Percentiles rank a stretch among this genome's conserved stretches.
Conservation (phyloP, 2,888 invertebrate species). For the Aporophyla nigra region DNA sequence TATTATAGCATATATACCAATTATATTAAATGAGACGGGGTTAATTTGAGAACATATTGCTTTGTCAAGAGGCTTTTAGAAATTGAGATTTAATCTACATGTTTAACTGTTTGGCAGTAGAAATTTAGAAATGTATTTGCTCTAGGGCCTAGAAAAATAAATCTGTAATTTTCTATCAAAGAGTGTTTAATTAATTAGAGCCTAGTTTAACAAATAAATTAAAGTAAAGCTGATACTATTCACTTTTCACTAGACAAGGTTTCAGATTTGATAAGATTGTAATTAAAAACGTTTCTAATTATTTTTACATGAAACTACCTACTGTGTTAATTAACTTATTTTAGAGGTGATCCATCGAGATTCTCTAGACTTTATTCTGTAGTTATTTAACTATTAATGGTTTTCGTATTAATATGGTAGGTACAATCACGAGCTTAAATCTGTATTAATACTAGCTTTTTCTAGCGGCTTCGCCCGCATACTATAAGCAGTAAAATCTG, state of each 20-base stretch:
- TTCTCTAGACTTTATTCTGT: not conserved
- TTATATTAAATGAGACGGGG: not conserved
- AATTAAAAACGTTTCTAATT: not conserved
- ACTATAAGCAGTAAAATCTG: no score
- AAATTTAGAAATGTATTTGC: not conserved
- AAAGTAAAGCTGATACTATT: not conserved
- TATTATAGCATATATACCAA: not conserved
- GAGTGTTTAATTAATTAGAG: not conserved
- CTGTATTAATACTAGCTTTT: no score
- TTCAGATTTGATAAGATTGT: not conserved
- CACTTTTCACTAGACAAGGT: not conserved
- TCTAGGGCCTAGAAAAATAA: not conserved
- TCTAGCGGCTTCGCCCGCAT: no score
- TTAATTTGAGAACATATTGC: not conserved
- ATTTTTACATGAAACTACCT: not conserved
- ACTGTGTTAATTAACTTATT: not conserved
- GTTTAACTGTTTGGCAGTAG: not conserved
- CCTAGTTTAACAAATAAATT: not conserved
- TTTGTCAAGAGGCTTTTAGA: not conserved
- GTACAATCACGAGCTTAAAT: not conserved
- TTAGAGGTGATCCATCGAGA: not conserved
- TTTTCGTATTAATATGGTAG: not conserved
- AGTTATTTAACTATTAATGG: not conserved
- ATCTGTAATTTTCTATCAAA: not conserved
- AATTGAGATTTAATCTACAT: not conserved